Conservation (phyloP, 2,797 vertebrate species). For the Tokudaia muenninki region DNA sequence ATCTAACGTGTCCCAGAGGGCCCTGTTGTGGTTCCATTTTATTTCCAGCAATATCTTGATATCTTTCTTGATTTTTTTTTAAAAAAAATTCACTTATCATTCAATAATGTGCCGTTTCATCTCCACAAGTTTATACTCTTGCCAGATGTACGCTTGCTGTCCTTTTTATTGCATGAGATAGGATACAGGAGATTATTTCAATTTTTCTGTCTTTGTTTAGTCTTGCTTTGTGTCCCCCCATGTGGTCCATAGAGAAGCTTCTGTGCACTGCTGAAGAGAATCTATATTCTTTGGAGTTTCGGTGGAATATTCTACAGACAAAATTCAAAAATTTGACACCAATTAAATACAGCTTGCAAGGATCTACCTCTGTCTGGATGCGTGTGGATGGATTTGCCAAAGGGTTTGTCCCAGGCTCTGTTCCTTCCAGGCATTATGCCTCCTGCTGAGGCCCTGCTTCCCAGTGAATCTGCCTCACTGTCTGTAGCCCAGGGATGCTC, state of each 20-base stretch:
- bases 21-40: not conserved
- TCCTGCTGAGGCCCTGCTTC: not conserved
- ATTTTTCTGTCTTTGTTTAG: not conserved
- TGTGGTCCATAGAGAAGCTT: not conserved
- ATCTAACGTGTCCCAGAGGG: not conserved
- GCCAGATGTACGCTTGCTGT: not conserved
- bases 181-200: not conserved
- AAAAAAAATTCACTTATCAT: not conserved
- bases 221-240: not conserved
- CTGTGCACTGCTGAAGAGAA: not conserved
- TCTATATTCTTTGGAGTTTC: not conserved
- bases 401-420: not conserved
- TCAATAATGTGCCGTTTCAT: not conserved
- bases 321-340: not conserved
- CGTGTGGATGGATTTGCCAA: not conserved
- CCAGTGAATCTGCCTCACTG: accelerated
- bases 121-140: not conserved
- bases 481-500: not conserved
- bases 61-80: not conserved
- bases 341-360: not conserved
- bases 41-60: not conserved
- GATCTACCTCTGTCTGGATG: not conserved
- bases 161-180: not conserved
- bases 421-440: too few relatives aligned
- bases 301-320: not conserved